Conservation (phyloP, 2,888 invertebrate species). For the Harpagoxenus sublaevis region DNA sequence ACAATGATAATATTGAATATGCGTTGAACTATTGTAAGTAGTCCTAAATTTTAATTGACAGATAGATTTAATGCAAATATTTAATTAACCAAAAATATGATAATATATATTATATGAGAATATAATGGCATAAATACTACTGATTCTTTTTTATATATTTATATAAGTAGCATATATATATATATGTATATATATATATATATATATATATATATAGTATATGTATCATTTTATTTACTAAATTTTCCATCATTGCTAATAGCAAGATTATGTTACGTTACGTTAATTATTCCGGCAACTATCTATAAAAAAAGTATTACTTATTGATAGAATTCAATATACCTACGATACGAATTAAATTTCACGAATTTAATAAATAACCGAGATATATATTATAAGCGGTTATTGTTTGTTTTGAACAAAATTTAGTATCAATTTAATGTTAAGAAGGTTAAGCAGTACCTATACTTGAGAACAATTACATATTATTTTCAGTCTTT, state of each 20-base stretch:
- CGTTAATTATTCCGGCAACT: neutral
- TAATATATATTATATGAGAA: neutral
- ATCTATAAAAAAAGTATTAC: neutral
- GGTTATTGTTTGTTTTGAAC: neutral
- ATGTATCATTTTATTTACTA: constrained; percentile 1
- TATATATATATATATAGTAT: neutral
- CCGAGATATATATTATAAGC: neutral
- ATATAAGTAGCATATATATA: neutral
- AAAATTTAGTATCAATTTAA: neutral
- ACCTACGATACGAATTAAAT: too few relatives aligned
- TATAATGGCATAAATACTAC: neutral
- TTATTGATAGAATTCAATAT: neutral
- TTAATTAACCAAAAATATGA: constrained; percentile 11
- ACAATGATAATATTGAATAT: constrained; percentile 7
- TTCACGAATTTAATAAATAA: constrained; percentile 11
- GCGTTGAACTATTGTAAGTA: constrained; percentile 12
- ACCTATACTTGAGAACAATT: neutral
- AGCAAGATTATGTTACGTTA: neutral
- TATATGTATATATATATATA: too few relatives aligned
- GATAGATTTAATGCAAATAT: constrained; percentile 7
- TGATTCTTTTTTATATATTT: neutral
- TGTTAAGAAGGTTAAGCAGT: neutral
- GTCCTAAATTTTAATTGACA: constrained; percentile 9
- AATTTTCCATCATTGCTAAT: constrained; percentile 3
- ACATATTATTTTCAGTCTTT: neutral